Conservation (phyloP, 2,113 vertebrate species). For the Ictalurus punctatus region DNA sequence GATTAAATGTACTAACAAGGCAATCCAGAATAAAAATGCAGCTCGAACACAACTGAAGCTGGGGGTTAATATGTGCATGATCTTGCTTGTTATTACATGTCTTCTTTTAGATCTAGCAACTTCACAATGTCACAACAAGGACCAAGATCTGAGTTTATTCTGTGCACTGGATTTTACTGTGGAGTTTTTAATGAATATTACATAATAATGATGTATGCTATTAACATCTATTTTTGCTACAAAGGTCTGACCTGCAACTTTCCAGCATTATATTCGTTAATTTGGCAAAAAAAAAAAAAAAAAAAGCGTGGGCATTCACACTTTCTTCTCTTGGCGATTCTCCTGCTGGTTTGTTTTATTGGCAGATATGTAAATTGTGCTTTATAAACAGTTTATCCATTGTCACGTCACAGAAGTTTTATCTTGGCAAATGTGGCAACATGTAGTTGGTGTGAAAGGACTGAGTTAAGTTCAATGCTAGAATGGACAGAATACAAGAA, state of each 20-base stretch:
- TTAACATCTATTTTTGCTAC: neutral
- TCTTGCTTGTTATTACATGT: neutral
- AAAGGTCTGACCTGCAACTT: neutral
- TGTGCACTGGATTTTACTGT: neutral
- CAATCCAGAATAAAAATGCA: neutral
- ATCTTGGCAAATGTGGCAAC: neutral
- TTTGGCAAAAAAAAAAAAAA: neutral
- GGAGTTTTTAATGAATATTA: neutral
- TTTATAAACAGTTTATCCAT: neutral
- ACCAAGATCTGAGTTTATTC: neutral
- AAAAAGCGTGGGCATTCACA: slow-evolving; percentile 1
- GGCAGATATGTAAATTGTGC: neutral
- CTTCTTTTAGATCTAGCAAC: neutral
- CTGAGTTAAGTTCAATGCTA: too few species aligned
- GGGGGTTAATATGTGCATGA: neutral
- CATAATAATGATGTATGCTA: too few species aligned
- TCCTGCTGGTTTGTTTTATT: neutral
- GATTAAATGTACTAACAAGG: neutral
- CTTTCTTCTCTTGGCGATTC: neutral
- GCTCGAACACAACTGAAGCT: neutral
- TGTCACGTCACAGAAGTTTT: neutral
- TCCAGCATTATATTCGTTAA: neutral
- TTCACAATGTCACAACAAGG: neutral
- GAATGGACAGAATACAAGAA: neutral
- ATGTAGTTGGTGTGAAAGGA: neutral